Percentiles rank a stretch among this genome's conserved stretches.
phyloP scores from a whole-genome alignment of 92 coral and sea anemone species.

The Zoanthus solanderi region DNA sequence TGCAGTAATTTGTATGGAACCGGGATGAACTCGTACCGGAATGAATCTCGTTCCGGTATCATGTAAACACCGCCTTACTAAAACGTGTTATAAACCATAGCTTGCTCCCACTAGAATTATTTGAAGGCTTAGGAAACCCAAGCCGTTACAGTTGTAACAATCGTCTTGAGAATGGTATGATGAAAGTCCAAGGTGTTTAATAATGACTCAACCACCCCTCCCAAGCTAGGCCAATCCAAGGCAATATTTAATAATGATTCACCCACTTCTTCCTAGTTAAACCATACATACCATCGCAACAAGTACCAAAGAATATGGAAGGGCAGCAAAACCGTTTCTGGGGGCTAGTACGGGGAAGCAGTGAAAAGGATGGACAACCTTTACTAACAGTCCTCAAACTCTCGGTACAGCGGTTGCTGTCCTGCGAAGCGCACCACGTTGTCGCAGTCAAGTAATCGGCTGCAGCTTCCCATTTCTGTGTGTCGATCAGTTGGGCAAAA shows the following conservation, averaged over 20 bases:
- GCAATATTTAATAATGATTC: neutral
- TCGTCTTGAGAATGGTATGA: too few species aligned
- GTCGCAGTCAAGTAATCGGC: slow-evolving; percentile 42
- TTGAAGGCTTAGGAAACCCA: too few species aligned
- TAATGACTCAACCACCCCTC: too few species aligned
- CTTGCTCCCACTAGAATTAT: too few species aligned
- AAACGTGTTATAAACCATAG: too few species aligned
- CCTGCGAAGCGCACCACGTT: slow-evolving; percentile 53
- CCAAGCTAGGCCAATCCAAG: too few species aligned
- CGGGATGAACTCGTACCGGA: too few species aligned
- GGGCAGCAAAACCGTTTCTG: neutral
- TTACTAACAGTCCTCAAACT: slow-evolving; percentile 15
- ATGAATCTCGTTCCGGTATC: too few species aligned
- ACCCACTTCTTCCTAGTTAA: neutral
- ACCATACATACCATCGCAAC: slow-evolving; percentile 52
- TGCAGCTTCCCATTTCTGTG: slow-evolving; percentile 60
- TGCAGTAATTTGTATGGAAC: too few species aligned
- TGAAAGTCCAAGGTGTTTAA: too few species aligned
- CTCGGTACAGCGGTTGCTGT: slow-evolving; percentile 16
- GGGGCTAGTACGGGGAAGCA: neutral
- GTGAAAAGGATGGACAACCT: slow-evolving; percentile 40
- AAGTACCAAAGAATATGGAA: neutral
- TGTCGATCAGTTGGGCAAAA: slow-evolving; percentile 36
- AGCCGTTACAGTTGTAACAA: too few species aligned
- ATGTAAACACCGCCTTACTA: too few species aligned